Evolutionary conservation across 2,797 vertebrate genomes (phyloP).

Genomic region (Perodicticus potto): DNA sequence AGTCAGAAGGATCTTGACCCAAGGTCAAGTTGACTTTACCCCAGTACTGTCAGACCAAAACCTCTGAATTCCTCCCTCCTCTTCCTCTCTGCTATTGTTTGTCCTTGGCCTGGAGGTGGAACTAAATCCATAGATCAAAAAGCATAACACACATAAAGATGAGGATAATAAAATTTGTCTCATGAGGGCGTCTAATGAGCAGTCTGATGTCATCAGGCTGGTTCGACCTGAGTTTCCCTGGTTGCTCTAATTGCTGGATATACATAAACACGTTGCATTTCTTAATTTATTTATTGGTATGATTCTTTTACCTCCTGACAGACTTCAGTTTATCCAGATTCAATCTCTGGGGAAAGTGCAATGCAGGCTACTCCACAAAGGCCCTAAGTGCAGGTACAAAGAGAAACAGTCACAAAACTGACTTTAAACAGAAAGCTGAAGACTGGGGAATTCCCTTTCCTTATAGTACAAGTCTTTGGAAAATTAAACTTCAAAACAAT

Average conservation of each 20-base stretch:
- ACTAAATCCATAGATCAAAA: neutral
- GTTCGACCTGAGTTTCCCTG: neutral
- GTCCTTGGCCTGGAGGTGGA: neutral
- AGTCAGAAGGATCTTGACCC: neutral
- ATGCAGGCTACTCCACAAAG: neutral
- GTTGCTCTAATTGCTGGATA: conserved; percentile 9
- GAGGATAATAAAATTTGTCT: neutral
- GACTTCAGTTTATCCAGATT: conserved; percentile 51
- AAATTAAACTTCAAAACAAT: conserved; percentile 45
- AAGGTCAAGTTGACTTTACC: neutral
- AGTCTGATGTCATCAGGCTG: neutral
- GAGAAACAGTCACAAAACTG: conserved; percentile 34
- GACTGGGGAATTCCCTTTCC: neutral
- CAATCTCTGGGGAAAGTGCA: conserved; percentile 25
- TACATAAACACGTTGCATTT: neutral
- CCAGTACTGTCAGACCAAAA: neutral
- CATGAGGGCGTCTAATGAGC: neutral
- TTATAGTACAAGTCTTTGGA: neutral
- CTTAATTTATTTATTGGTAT: conserved; percentile 34
- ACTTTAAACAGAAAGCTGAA: conserved; percentile 10
- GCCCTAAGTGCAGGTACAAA: neutral
- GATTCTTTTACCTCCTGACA: conserved; percentile 41
- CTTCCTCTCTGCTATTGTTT: neutral
- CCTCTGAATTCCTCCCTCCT: neutral
- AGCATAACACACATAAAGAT: neutral